Base-by-base conservation (phyloP, 1,140 invertebrate genomes). In the Drepana arcuata region DNA sequence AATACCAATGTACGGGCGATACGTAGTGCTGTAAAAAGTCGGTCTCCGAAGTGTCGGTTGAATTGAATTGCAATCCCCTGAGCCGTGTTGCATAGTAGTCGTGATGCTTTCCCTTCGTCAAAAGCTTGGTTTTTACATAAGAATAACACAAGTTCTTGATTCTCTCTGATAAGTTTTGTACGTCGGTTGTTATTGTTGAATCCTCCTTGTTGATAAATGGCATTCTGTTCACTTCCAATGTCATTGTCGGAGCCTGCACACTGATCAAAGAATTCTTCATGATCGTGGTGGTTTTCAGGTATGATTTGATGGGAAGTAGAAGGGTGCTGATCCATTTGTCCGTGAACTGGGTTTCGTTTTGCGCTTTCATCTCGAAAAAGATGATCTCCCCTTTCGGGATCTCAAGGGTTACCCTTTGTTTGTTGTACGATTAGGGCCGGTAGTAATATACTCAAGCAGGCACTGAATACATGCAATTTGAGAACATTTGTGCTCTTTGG, bases 101-200 rank as follows among this genome's bases (percentile, higher is more conserved):
- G 31, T 37, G 40, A 33, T 34, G 51, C 42, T 40, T 49, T 36
- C 25, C 35, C 39, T 31, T 49, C 51, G 36, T 46, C 26, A 46
- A 55, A 45, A 55, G 42, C 51, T 44, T 49, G 31, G 51, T 50
- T 55, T 39, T 41, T 13, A 50, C 47, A 55, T 43, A 47, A 10
- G 14, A 40, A 24, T 15, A 55, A 11, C 38, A 55, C 46, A 41
- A 54, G 28, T 13, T 39, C 28, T 26, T 50, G 36, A 41, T 50
- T 50, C 38, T 55, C 29, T 44, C 34, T 7, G 34, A 18, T 31
- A 50, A 40, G 16, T 27, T 36, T 37, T 12, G 25, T 26, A 10
- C n/a, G 2, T 26, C 16, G 25, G 34, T 23, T 36, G 26, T 14
- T 10, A 10, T 2, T 7, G 12, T 34, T 24, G 11, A 26, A 14